phyloP scores from a whole-genome alignment of 2,888 invertebrate species.

The Pyrrhosoma nymphula region DNA sequence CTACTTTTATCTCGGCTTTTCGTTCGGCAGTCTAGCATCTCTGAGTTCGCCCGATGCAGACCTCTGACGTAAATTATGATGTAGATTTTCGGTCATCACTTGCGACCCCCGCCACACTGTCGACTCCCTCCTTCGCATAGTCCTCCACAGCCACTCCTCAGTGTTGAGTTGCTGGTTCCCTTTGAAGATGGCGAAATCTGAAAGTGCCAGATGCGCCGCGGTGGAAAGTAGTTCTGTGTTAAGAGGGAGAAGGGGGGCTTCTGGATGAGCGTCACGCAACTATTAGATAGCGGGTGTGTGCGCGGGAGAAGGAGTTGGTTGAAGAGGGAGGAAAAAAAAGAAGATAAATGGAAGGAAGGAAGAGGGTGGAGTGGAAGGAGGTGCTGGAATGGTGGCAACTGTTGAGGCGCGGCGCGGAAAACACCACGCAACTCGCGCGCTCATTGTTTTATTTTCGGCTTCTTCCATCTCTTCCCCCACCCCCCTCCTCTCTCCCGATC shows the following conservation, averaged over 20 bases:
- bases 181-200: conserved; percentile 31
- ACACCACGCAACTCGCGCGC: background rate
- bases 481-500: too few species aligned
- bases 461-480: background rate
- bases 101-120: background rate
- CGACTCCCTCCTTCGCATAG: background rate
- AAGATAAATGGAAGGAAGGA: too few species aligned
- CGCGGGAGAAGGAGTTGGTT: background rate
- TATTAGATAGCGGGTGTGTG: background rate
- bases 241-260: background rate
- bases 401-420: too few species aligned
- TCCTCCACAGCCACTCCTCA: background rate
- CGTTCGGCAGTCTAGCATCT: too few species aligned
- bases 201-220: background rate
- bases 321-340: background rate
- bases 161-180: background rate
- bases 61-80: too few species aligned
- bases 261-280: conserved; percentile 12
- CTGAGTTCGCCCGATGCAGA: too few species aligned
- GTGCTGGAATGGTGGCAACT: background rate
- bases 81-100: too few species aligned
- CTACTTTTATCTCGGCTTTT: too few species aligned
- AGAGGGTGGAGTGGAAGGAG: too few species aligned
- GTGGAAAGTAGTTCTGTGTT: background rate
- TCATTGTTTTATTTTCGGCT: conserved; percentile 17